phyloP scores from a whole-genome alignment of 2,113 vertebrate genomes.

The Cnemophilus loriae region DNA sequence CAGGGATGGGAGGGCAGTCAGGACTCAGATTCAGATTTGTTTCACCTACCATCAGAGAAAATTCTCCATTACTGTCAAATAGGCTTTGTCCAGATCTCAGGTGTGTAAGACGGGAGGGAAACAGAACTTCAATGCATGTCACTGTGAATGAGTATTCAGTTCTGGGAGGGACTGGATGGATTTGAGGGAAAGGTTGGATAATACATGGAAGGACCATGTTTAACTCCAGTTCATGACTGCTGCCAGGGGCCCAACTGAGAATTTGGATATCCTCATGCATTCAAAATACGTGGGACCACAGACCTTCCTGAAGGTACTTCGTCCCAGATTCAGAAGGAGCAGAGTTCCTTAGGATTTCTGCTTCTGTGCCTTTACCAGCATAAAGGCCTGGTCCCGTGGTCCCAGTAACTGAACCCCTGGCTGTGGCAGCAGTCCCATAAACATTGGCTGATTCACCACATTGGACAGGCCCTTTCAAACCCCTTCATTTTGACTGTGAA shows the following conservation, averaged over 20 bases:
- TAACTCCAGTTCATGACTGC: neutral
- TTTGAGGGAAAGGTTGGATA: neutral
- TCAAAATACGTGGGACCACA: neutral
- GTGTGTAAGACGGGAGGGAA: neutral
- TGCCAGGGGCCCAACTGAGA: neutral
- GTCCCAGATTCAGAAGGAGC: neutral
- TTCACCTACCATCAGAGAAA: neutral
- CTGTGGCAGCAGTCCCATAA: neutral
- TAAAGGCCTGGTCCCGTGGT: neutral
- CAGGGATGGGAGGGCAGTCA: neutral
- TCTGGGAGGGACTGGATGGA: neutral
- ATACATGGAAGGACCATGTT: rapidly evolving
- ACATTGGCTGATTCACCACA: neutral
- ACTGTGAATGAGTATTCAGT: neutral
- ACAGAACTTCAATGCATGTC: neutral
- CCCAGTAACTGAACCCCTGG: too few species aligned
- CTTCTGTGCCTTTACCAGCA: neutral
- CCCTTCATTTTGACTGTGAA: neutral
- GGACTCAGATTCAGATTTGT: neutral
- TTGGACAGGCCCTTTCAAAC: neutral
- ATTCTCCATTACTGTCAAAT: neutral
- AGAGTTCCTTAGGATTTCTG: neutral
- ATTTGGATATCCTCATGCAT: neutral
- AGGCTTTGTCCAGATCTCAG: neutral
- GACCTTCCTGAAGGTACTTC: neutral